Evolutionary conservation across 1,140 invertebrate genomes (phyloP).

Genomic region (Calephelis nemesis): DNA sequence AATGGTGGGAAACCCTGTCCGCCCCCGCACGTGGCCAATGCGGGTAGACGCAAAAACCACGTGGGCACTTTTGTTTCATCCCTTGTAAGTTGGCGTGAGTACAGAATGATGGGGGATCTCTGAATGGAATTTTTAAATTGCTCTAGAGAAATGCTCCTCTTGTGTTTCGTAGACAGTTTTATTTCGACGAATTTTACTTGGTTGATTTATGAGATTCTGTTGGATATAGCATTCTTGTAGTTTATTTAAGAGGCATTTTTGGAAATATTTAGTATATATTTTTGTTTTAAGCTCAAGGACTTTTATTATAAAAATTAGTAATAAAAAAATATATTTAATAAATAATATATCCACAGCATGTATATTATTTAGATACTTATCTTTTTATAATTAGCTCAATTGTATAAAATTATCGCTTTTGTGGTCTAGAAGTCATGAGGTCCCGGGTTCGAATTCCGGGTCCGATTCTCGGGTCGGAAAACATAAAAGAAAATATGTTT

Average conservation of each 20-base stretch:
- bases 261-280: background rate
- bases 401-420: too few species aligned
- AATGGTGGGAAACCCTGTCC: constrained; percentile 41
- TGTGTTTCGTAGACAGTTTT: constrained; percentile 17
- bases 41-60: constrained; percentile 37
- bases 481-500: too few species aligned
- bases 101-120: constrained; percentile 35
- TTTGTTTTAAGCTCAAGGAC: background rate
- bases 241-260: background rate
- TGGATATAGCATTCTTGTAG: background rate
- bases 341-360: too few species aligned
- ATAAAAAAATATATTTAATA: too few species aligned
- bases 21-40: constrained; percentile 31
- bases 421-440: too few species aligned
- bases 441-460: too few species aligned
- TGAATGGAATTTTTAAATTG: constrained; percentile 29
- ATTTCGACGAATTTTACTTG: constrained; percentile 9
- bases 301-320: background rate
- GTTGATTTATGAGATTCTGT: constrained; percentile 9
- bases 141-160: constrained; percentile 16
- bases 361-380: too few species aligned
- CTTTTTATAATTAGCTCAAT: too few species aligned
- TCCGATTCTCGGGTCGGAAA: too few species aligned
- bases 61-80: constrained; percentile 41
- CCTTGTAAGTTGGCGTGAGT: constrained; percentile 33